Conservation (phyloP, 2,113 vertebrate species). For the Rutilus rutilus region DNA sequence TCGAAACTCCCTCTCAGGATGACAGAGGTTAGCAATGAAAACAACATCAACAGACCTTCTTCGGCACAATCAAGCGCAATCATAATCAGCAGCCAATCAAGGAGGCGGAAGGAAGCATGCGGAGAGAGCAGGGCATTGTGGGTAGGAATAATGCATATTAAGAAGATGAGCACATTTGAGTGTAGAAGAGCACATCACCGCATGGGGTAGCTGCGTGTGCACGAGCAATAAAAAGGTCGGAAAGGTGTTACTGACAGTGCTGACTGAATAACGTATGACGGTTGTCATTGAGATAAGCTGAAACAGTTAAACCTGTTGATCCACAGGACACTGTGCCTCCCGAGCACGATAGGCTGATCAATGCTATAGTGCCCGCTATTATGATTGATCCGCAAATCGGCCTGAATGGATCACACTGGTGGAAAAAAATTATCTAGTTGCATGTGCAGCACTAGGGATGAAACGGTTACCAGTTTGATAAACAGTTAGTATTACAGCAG, state of each 20-base stretch:
- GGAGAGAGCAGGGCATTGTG: constrained; percentile 62
- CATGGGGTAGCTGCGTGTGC: too few species aligned
- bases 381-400: background rate
- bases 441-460: background rate
- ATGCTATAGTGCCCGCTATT: background rate
- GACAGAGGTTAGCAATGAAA: constrained; percentile 54
- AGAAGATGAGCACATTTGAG: constrained; percentile 48
- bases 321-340: background rate
- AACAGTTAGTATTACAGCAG: too few species aligned
- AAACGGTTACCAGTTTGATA: too few species aligned
- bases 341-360: background rate
- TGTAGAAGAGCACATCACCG: background rate
- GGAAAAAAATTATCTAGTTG: background rate
- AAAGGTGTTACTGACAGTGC: background rate
- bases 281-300: background rate
- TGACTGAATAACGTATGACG: background rate
- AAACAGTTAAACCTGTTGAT: background rate
- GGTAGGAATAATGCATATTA: constrained; percentile 46
- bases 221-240: background rate
- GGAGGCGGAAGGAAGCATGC: constrained; percentile 50
- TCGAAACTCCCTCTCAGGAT: constrained; percentile 20
- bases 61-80: constrained; percentile 70
- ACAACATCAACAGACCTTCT: constrained; percentile 64
- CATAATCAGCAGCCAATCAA: constrained; percentile 67
- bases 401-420: background rate